Base-by-base conservation (phyloP, 2,797 vertebrate species). In the Hydrolagus colliei region DNA sequence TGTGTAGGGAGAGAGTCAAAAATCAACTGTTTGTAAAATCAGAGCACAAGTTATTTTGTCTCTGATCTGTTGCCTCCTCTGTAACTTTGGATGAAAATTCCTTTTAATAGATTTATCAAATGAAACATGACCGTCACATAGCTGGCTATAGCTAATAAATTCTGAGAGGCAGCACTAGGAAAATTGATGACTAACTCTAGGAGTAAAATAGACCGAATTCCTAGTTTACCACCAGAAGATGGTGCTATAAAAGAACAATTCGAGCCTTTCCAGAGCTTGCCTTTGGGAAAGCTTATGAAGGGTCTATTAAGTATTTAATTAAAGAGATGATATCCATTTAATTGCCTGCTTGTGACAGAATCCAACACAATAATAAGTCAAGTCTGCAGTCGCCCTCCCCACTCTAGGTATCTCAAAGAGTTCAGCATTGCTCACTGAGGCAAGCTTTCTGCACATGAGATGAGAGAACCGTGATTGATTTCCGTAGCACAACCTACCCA, bases 221-320 rank as follows among this genome's bases (percentile, higher is more conserved):
- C 12, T 52, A 1, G 41, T 11, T 13, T 11, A 71, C 20, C 16
- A 14, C 65, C 79, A 84, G 63, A 35, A 84, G 79, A 84, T 84
- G 79, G 79, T 71, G 79, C 63, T 71, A 84, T 11, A 68, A 68
- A 84, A 68, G 63, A 35, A 67, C 27, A 82, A 82, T 65, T 35
- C 67, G 63, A 77, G 61, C 16, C 12, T 5, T 67, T 13, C 41
- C n/a, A 18, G 9, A 12, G 27, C 27, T 78, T 78, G 59, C 20
- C 63, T 61, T 7, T 67, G 62, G 65, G 78, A 65, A 84, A 52
- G 65, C 52, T 16, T 1, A 4, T 12, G 1, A 82, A 41, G 7
- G 10, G 65, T 71, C 27, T 1, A 4, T 12, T 3, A 82, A 41
- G 7, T n/a, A 82, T 41, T 10, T 35, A 16, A 41, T 65, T 16